Base-by-base conservation (phyloP, 1,140 invertebrate genomes). In the Chironomus tepperi region DNA sequence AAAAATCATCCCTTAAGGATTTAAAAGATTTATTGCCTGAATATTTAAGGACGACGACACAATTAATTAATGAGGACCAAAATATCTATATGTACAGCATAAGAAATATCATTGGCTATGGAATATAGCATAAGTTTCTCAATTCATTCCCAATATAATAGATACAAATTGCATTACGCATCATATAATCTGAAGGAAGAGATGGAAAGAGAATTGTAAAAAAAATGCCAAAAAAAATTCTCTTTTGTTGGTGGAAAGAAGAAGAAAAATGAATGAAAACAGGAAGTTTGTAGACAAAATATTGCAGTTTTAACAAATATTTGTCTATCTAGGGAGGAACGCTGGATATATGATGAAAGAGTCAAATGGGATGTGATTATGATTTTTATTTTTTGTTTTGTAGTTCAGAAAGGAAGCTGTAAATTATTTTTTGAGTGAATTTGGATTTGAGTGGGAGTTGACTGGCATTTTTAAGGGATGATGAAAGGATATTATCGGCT, bases 51-150 rank as follows among this genome's bases (percentile, higher is more conserved):
- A 57, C 47, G 47, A 57, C 47, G 47, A 57, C 47, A 57, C 47
- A 57, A 57, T 57, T 57, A 57, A 57, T 57, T 57, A 57, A 57
- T 57, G 47, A 57, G 47, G 47, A 57, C 47, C 47, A 57, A 57
- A 47, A 47, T 10, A 47, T 10, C 2, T 9, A 47, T 10, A 8
- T 34, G 24, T 34, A 34, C 43, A 47, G 12, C n/a, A 57, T n/a
- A 12, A 57, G 47, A 57, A 12, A 34, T 57, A n/a, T 57, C 47
- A 57, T 57, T 57, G 47, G 47, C 47, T 57, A 57, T 57, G 12
- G 47, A 15, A n/a, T 34, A 57, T 57, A 57, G 24, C 47, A 57
- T 57, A 57, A 57, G 47, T 57, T 57, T 15, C n/a, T 57, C 47
- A 12, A 57, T 57, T 57, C n/a, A 5, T 57, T 57, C 12, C 47